A percentile compares a stretch with the other conserved stretches of the same genome.
These are phyloP conservation scores for Mesoligia furuncula DNA, from an alignment of 2,888 invertebrate species.

Conservation along the genomic window DNA sequence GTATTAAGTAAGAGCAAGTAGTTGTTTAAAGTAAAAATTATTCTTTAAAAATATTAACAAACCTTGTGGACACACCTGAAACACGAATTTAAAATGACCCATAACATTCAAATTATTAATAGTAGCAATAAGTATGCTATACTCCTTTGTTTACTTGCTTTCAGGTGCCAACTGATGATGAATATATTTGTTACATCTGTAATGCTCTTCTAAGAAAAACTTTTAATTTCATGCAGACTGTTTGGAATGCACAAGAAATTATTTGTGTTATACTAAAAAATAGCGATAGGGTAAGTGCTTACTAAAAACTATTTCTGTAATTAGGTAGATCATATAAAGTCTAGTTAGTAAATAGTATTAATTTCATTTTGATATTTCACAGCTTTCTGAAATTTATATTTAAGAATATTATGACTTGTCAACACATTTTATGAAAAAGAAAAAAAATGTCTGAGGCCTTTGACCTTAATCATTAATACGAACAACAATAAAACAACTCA, in stretches of 20 bases:
- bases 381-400: neutral
- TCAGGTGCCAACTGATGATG: conserved; percentile 36
- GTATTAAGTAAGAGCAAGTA: neutral
- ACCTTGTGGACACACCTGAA: too few relatives aligned
- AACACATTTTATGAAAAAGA: neutral
- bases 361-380: neutral
- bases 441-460: neutral
- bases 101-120: neutral
- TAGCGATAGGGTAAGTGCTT: conserved; percentile 11
- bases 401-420: neutral
- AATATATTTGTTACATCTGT: conserved; percentile 37
- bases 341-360: neutral
- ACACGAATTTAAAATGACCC: neutral
- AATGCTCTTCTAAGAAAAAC: conserved; percentile 23
- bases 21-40: too few relatives aligned
- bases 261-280: conserved; percentile 5
- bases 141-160: conserved; percentile 9
- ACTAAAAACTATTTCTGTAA: neutral
- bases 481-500: neutral
- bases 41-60: too few relatives aligned
- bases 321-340: too few relatives aligned
- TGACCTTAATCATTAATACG: neutral
- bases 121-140: neutral
- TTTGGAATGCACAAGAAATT: conserved; percentile 37
- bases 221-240: conserved; percentile 24